These are phyloP conservation scores for Brachymystax lenok DNA, from an alignment of 2,797 vertebrate species.

Conservation along the genomic window DNA sequence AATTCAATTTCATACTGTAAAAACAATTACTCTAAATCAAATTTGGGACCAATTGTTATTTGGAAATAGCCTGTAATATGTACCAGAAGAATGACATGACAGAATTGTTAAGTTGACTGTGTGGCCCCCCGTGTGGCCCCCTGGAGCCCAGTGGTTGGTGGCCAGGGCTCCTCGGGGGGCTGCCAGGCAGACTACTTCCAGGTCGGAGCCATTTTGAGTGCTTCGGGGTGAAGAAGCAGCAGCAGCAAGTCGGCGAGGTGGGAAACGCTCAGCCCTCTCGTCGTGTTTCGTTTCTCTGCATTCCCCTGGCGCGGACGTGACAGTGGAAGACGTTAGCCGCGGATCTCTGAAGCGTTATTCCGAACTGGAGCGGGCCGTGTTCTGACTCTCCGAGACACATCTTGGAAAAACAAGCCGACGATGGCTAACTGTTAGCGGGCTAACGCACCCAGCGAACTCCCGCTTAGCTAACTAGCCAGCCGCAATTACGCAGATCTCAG, in stretches of 20 bases:
- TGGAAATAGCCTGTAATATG: no score
- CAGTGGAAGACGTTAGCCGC: neutral
- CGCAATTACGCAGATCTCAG: neutral
- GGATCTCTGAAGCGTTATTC: neutral
- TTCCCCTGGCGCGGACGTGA: neutral
- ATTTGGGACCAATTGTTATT: no score
- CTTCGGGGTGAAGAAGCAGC: conserved; percentile 47
- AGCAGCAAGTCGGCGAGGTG: conserved; percentile 61
- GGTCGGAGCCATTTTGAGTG: conserved; percentile 78
- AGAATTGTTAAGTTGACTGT: no score
- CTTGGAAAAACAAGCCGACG: neutral
- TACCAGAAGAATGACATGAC: no score
- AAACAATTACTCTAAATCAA: no score
- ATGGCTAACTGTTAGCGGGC: neutral
- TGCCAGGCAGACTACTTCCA: conserved; percentile 33
- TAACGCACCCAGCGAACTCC: neutral
- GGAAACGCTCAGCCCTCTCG: conserved; percentile 27
- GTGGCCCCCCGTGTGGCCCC: neutral
- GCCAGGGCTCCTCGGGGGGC: neutral
- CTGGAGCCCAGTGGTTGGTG: neutral
- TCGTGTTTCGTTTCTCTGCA: neutral
- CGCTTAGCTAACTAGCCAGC: neutral
- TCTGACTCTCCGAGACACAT: neutral
- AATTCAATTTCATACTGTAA: no score
- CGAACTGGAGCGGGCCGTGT: neutral